A percentile compares a stretch with the other conserved stretches of the same genome.
Evolutionary conservation across 2,888 invertebrate genomes (phyloP).

Genomic region (Siphonodentalium dalli): DNA sequence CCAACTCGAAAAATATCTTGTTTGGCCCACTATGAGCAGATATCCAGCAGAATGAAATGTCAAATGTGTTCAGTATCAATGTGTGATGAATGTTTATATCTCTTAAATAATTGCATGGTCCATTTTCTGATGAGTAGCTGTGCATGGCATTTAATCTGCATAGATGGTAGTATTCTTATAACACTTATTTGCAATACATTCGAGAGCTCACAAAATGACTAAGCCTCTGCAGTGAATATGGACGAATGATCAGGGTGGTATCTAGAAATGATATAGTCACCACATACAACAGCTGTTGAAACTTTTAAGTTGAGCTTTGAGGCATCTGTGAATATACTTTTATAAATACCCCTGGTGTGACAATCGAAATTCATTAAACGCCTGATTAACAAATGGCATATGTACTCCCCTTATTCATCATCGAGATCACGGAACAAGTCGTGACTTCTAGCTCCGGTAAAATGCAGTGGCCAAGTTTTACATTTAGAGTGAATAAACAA

Average conservation of each 20-base stretch:
- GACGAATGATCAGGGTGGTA: slow-evolving; percentile 9
- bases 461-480: too few species aligned
- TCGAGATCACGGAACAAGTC: not conserved
- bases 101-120: slow-evolving; percentile 2
- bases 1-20: too few species aligned
- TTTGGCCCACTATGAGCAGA: too few species aligned
- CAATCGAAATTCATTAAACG: slow-evolving; percentile 1
- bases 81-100: not conserved
- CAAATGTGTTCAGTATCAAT: not conserved
- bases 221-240: slow-evolving; percentile 15
- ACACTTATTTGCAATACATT: not conserved
- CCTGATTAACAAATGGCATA: not conserved
- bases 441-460: too few species aligned
- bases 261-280: not conserved
- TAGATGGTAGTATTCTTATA: slow-evolving; percentile 3
- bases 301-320: slow-evolving; percentile 11
- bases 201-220: slow-evolving; percentile 9
- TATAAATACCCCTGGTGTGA: not conserved
- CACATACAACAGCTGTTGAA: slow-evolving; percentile 3
- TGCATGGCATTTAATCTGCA: slow-evolving; percentile 8
- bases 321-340: slow-evolving; percentile 15
- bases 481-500: too few species aligned
- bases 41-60: slow-evolving; percentile 13
- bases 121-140: not conserved
- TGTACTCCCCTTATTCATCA: slow-evolving; percentile 5